A percentile compares a stretch with the other conserved stretches of the same genome.
Conservation (phyloP, 1,140 invertebrate genomes). For the Caenorhabditis inopinata region DNA sequence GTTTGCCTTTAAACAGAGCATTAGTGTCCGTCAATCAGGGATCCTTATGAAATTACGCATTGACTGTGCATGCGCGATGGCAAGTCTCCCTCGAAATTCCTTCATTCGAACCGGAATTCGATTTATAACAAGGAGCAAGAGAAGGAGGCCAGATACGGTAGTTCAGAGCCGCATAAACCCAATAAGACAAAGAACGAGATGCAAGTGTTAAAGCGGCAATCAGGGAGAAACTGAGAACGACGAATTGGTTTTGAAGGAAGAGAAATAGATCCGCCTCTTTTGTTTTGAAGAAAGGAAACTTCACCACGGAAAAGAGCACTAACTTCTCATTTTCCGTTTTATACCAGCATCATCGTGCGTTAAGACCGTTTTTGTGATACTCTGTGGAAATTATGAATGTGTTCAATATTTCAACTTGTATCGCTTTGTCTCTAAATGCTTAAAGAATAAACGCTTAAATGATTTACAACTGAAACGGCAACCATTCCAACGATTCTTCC, state of each 20-base stretch:
- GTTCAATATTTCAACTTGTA: too few relatives aligned
- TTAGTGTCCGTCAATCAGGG: background rate
- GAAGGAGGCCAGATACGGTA: background rate
- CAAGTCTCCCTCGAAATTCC: background rate
- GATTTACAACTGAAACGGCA: too few relatives aligned
- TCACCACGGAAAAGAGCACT: background rate
- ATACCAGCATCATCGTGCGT: too few relatives aligned
- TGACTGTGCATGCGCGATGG: background rate
- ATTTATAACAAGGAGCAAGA: background rate
- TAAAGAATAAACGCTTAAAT: too few relatives aligned
- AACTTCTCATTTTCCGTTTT: background rate
- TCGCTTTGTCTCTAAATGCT: too few relatives aligned
- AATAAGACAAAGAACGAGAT: conserved; percentile 30
- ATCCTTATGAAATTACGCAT: conserved; percentile 21
- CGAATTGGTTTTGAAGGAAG: background rate
- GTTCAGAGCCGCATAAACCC: background rate
- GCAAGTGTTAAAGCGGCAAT: background rate
- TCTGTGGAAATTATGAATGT: too few relatives aligned
- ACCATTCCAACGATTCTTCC: too few relatives aligned
- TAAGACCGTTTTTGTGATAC: too few relatives aligned
- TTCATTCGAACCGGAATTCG: conserved; percentile 5
- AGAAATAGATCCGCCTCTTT: background rate
- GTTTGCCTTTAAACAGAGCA: background rate
- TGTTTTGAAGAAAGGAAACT: conserved; percentile 21
- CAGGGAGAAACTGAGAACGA: conserved; percentile 1